Conservation (phyloP, 1,140 invertebrate species). For the Drosophila teissieri region DNA sequence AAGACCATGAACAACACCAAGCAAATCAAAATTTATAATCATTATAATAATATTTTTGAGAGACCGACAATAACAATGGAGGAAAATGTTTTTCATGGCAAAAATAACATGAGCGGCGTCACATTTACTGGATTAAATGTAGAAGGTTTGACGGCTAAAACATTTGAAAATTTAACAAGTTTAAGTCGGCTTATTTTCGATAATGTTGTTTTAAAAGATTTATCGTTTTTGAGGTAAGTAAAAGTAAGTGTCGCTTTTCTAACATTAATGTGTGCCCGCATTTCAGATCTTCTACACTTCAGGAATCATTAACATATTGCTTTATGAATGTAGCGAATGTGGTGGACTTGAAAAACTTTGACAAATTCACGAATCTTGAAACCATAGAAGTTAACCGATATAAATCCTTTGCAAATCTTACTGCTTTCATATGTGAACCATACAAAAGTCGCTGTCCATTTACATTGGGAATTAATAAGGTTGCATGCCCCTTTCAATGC, state of each 20-base stretch:
- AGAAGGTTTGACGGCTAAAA: not conserved
- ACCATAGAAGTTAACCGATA: not conserved
- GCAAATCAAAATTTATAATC: not conserved
- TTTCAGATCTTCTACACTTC: conserved; percentile 11
- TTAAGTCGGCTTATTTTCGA: not conserved
- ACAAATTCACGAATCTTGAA: not conserved
- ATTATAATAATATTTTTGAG: too few relatives aligned
- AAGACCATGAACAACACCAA: not conserved
- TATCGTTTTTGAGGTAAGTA: conserved; percentile 4
- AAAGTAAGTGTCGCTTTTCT: not conserved
- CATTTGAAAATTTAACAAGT: not conserved
- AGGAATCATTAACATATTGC: not conserved
- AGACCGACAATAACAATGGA: not conserved
- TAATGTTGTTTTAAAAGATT: not conserved
- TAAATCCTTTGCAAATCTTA: not conserved
- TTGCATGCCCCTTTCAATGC: conserved; percentile 1
- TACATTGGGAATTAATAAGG: not conserved
- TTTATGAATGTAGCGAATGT: not conserved
- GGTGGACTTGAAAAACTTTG: conserved; percentile 12
- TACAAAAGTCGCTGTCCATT: not conserved
- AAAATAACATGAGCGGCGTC: not conserved
- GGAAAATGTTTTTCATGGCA: not conserved
- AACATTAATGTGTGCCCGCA: too few relatives aligned
- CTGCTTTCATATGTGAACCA: not conserved
- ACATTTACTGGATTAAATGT: not conserved